These are phyloP conservation scores for Neodiprion virginianus DNA, from an alignment of 1,140 invertebrate species.

Conservation along the genomic window DNA sequence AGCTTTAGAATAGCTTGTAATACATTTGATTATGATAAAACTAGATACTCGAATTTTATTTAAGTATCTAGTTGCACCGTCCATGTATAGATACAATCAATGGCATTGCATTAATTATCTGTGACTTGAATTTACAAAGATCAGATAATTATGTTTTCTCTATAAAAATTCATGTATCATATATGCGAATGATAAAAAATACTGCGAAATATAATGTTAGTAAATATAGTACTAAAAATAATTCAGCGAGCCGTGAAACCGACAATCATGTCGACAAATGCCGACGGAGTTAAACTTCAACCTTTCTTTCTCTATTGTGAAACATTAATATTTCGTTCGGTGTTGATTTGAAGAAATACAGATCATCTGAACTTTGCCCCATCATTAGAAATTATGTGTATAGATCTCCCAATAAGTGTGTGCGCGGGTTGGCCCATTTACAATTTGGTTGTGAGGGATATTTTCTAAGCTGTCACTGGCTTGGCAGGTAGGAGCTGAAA, in stretches of 20 bases:
- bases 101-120: too few species aligned
- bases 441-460: conserved; percentile 7
- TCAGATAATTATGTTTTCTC: neutral
- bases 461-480: conserved; percentile 3
- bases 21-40: neutral
- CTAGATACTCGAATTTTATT: neutral
- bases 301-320: too few species aligned
- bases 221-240: neutral
- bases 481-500: neutral
- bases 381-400: neutral
- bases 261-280: neutral
- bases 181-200: too few species aligned
- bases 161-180: too few species aligned
- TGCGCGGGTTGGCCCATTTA: conserved; percentile 1
- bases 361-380: conserved; percentile 1
- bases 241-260: neutral
- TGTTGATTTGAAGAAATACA: neutral
- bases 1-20: neutral
- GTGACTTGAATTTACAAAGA: neutral
- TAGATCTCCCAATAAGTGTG: neutral
- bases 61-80: neutral
- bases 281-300: too few species aligned
- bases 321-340: too few species aligned
- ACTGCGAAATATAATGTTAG: neutral
- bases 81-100: neutral